Base-by-base conservation (phyloP, 2,113 vertebrate genomes). In the Labeo catla region DNA sequence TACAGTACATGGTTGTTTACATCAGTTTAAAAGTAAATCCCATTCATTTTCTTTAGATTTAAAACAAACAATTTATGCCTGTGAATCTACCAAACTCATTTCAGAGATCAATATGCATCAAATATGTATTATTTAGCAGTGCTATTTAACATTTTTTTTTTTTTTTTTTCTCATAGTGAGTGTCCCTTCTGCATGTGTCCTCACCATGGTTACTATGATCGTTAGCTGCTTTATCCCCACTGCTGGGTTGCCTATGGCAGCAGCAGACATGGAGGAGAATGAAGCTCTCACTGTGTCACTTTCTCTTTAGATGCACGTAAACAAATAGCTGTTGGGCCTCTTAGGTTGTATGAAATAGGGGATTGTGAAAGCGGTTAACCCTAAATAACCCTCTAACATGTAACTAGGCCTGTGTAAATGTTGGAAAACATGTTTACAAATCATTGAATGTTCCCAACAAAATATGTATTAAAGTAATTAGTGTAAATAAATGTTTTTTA, bases 121-220 rank as follows among this genome's bases (percentile, higher is more conserved):
- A 8, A 19, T n/a, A 19, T 7, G 6, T 47, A n/a, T 54, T 39
- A 59, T 78, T 36, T 19, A 23, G 13, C n/a, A 66, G 61, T 12
- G 54, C 21, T 16, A 47, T 23, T 12, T 2, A 19, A 74, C 36
- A 43, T 65, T 49, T 59, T 61, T 4, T 21, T 84, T 4, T 11
- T 34, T 21, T 11, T 72, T 34, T 28, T 63, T 36, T 4, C 50
- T 19, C 54, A 8, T 78, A 39, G 45, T 34, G 36, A 34, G 50
- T 61, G 63, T 61, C 12, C 5, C 34, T 36, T 45, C 68, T 39
- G 66, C 66, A 63, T 68, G 15, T 34, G 15, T 34, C 83, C n/a
- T 77, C 76, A 34, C 86, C 81, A 84, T 90, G 81, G 89, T 50
- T 59, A 89, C 89, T 49, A 4, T 81, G 50, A 72, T 76, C 23